These are phyloP conservation scores for Phengaris arion DNA, from an alignment of 2,888 invertebrate genomes.

Conservation along the genomic window DNA sequence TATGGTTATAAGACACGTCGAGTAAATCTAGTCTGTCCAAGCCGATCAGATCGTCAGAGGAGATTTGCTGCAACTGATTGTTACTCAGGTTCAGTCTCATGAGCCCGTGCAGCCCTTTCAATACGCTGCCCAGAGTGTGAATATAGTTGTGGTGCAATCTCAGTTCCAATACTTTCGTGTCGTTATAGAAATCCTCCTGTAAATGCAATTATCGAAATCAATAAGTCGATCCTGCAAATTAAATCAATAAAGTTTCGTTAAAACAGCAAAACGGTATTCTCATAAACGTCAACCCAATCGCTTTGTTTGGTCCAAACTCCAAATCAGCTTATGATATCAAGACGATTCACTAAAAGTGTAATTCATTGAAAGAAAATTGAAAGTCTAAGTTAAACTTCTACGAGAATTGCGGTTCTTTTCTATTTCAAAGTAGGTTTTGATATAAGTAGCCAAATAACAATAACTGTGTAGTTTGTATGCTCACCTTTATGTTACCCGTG, in stretches of 20 bases:
- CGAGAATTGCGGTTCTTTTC: too few species aligned
- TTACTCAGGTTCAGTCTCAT: conserved; percentile 86
- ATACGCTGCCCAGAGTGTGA: conserved; percentile 84
- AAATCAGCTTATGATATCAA: too few species aligned
- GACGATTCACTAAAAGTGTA: too few species aligned
- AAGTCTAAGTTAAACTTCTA: too few species aligned
- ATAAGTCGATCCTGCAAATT: too few species aligned
- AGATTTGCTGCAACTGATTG: conserved; percentile 85
- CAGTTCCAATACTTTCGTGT: conserved; percentile 85
- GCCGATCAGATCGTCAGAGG: conserved; percentile 88
- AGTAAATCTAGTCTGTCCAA: conserved; percentile 85
- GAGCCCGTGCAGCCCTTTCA: conserved; percentile 87
- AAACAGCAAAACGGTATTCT: too few species aligned
- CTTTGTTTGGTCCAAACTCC: too few species aligned
- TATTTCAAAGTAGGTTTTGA: too few species aligned
- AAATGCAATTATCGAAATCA: conserved; percentile 41
- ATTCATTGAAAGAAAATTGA: too few species aligned
- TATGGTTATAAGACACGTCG: conserved; percentile 88
- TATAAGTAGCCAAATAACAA: too few species aligned
- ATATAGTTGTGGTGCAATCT: conserved; percentile 87
- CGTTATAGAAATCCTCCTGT: conserved; percentile 88
- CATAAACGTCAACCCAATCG: too few species aligned
- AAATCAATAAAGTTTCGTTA: too few species aligned
- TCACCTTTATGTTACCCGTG: conserved; percentile 83
- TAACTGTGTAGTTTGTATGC: conserved; percentile 35